These are phyloP conservation scores for Promerops cafer DNA, from an alignment of 2,113 vertebrate species.

Conservation along the genomic window DNA sequence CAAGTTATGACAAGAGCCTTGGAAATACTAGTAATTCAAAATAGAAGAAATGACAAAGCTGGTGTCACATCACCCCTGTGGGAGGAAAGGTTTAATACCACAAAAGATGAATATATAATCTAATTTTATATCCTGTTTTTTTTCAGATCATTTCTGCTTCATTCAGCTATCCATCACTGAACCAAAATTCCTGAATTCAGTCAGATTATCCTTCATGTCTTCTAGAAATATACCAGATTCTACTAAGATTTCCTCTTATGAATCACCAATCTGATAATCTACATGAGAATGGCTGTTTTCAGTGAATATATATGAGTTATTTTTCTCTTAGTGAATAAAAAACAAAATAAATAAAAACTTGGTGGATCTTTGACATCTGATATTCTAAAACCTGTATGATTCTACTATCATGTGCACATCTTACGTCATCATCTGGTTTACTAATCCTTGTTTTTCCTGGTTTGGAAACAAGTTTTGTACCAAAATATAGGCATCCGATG, in stretches of 20 bases:
- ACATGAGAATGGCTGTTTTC: not conserved
- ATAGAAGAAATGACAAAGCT: not conserved
- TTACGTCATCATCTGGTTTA: not conserved
- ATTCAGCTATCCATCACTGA: not conserved
- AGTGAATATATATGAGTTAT: not conserved
- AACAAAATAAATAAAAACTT: not conserved
- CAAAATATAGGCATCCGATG: too few species aligned
- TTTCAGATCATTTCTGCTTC: not conserved
- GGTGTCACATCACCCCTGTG: not conserved
- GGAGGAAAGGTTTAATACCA: not conserved
- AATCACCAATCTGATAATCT: not conserved
- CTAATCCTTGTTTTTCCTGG: not conserved
- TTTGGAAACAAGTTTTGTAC: not conserved
- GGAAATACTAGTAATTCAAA: not conserved
- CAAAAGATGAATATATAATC: not conserved
- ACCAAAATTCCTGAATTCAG: not conserved
- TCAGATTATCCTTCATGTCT: not conserved
- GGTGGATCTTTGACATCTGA: not conserved
- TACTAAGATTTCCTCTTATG: not conserved
- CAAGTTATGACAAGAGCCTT: not conserved
- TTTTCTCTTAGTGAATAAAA: not conserved
- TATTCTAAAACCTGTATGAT: not conserved
- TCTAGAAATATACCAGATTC: not conserved
- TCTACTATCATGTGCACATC: not conserved
- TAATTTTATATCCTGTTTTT: not conserved